Percentiles rank a stretch among this genome's conserved stretches.
phyloP scores from a whole-genome alignment of 92 coral and sea anemone species.

The Zoanthus solanderi region DNA sequence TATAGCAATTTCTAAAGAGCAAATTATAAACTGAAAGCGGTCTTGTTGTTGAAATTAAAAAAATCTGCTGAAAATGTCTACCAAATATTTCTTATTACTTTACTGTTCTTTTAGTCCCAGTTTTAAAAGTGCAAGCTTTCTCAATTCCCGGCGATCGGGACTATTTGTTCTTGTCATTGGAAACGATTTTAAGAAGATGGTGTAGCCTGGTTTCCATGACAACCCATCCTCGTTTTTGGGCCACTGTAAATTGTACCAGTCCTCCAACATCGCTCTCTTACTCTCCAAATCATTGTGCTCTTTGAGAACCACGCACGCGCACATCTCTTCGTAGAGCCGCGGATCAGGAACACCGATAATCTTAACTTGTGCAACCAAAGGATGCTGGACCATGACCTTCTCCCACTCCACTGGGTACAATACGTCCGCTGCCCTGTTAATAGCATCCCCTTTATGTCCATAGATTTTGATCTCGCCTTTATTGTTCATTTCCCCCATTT shows the following conservation, averaged over 20 bases:
- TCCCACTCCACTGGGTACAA: slow-evolving; percentile 56
- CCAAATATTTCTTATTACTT: not conserved
- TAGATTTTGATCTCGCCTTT: slow-evolving; percentile 50
- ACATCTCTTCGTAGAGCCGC: slow-evolving; percentile 63
- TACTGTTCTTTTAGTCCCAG: slow-evolving; percentile 24
- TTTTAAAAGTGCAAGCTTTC: slow-evolving; percentile 37
- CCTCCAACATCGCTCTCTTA: slow-evolving; percentile 33
- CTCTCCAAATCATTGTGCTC: slow-evolving; percentile 7
- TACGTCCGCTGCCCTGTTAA: slow-evolving; percentile 58
- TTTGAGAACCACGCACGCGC: slow-evolving; percentile 68
- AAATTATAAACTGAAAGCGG: too few species aligned
- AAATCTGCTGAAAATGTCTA: not conserved
- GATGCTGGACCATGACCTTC: slow-evolving; percentile 45
- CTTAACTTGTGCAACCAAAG: slow-evolving; percentile 50
- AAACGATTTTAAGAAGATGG: slow-evolving; percentile 36
- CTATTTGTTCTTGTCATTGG: slow-evolving; percentile 55
- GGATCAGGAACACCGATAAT: slow-evolving; percentile 71
- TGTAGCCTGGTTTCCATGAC: slow-evolving; percentile 51
- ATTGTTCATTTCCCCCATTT: slow-evolving; percentile 49
- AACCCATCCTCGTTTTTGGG: slow-evolving; percentile 44
- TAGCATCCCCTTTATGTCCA: slow-evolving; percentile 57
- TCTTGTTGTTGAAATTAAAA: not conserved
- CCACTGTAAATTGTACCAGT: slow-evolving; percentile 53
- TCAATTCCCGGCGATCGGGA: slow-evolving; percentile 44
- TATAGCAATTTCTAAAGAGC: too few species aligned